Conservation (phyloP, 2,113 vertebrate species). For the Pterocles gutturalis region DNA sequence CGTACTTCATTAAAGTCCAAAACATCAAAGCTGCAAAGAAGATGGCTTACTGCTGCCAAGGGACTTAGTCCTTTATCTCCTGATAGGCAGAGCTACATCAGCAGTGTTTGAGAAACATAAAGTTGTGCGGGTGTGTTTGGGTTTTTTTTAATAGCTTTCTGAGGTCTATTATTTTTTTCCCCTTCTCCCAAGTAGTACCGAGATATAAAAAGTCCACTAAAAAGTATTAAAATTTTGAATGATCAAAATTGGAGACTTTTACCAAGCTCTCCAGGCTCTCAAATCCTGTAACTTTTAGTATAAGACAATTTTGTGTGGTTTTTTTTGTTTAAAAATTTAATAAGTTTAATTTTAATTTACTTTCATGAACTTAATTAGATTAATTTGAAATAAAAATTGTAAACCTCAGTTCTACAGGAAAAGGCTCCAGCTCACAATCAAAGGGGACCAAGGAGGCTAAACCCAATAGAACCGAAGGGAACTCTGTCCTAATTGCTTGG, state of each 20-base stretch:
- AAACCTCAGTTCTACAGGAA: not conserved
- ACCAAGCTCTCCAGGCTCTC: not conserved
- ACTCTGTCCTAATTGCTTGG: not conserved
- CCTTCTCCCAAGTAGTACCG: not conserved
- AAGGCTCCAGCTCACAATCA: not conserved
- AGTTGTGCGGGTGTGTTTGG: not conserved
- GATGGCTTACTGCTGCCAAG: not conserved
- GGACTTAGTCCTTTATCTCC: not conserved
- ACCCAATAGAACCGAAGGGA: not conserved
- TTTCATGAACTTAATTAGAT: not conserved
- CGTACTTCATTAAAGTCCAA: not conserved
- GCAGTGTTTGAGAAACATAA: not conserved
- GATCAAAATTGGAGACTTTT: not conserved
- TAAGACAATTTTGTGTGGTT: not conserved
- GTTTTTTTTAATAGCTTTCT: not conserved
- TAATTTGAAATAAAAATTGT: not conserved
- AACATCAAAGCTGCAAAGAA: not conserved
- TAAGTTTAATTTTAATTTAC: not conserved
- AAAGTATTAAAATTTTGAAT: not conserved
- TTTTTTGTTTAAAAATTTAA: not conserved
- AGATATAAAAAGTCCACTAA: not conserved
- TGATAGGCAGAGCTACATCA: not conserved
- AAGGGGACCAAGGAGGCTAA: not conserved
- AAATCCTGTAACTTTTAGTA: not conserved
- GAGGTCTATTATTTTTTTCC: not conserved